Percentiles rank a stretch among this genome's conserved stretches.
Evolutionary conservation across 2,113 vertebrate genomes (phyloP).

Genomic region (Mus spicilegus): DNA sequence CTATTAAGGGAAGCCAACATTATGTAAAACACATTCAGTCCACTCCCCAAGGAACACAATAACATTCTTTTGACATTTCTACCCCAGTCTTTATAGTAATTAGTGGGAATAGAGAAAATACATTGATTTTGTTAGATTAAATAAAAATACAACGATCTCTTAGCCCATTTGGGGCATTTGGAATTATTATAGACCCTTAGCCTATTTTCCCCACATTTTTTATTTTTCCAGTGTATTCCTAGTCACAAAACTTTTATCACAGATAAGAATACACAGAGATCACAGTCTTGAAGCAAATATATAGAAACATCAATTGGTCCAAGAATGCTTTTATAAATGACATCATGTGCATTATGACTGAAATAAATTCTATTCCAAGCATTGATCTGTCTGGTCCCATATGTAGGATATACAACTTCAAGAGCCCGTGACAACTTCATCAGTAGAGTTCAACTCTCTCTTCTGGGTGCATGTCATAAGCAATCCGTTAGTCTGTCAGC

Average conservation of each 20-base stretch:
- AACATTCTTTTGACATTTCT: neutral
- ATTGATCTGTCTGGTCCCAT: neutral
- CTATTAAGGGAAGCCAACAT: neutral
- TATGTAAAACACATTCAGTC: neutral
- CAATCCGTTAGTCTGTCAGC: conserved; percentile 32
- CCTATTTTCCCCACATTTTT: neutral
- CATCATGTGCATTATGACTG: neutral
- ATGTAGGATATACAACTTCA: neutral
- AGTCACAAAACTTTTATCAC: neutral
- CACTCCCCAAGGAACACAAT: neutral
- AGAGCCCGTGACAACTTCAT: neutral
- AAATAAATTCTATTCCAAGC: neutral
- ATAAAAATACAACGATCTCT: neutral
- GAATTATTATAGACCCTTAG: neutral
- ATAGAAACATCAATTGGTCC: neutral
- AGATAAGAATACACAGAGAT: neutral
- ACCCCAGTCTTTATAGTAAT: neutral
- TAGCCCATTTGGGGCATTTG: neutral
- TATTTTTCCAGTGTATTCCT: neutral
- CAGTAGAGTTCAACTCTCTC: neutral
- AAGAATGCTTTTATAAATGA: neutral
- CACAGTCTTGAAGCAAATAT: neutral
- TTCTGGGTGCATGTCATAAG: neutral
- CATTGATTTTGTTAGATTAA: neutral
- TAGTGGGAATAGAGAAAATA: neutral